Evolutionary conservation across 2,113 vertebrate genomes (phyloP), one percentile per base, ranked within the genome.

Genomic region (Aix galericulata): DNA sequence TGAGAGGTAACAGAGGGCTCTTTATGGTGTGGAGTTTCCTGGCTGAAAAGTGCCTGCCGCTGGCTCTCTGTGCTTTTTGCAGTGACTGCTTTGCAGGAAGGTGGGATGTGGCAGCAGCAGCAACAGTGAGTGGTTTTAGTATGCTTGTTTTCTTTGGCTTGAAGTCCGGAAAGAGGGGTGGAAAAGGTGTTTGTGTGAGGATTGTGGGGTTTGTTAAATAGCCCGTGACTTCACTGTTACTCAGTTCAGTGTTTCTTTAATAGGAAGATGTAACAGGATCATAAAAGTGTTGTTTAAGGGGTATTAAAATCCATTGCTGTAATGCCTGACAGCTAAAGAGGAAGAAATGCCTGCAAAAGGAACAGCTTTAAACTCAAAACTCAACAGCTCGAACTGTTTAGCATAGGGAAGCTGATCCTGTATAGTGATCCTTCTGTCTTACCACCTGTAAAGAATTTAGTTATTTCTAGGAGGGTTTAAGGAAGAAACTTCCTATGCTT

Each of bases 11-110:
- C 73, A 91, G 46, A 90, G n/a, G 23, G 78, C 53, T 90, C 90
- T 94, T 77, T 95, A 63, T 86, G 85, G 64, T 75, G 52, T 81
- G 62, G 66, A 26, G 32, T 93, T 94, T 90, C 56, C 66, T 44
- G 56, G 38, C 55, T 75, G 32, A 60, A 80, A 88, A 71, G 29
- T 4, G 23, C 62, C 25, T 64, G 79, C 38, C 12, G 34, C 32
- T 93, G 62, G 46, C 64, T 36, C 21, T 90, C 34, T 1, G 0
- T 60, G 17, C 75, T 85, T 68, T 17, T 64, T 27, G 29, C 42
- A 83, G 59, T 38, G 46, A 74, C 59, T 66, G 20, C 53, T 34
- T 3, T 13, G 6, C 29, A 27, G 76, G 60, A 84, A 56, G 38
- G 66, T 78, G 80, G 14, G 34, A 59, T 68, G 60, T 80, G 66